These are phyloP conservation scores for Cydia strobilella DNA, from an alignment of 1,140 invertebrate species.

Conservation along the genomic window DNA sequence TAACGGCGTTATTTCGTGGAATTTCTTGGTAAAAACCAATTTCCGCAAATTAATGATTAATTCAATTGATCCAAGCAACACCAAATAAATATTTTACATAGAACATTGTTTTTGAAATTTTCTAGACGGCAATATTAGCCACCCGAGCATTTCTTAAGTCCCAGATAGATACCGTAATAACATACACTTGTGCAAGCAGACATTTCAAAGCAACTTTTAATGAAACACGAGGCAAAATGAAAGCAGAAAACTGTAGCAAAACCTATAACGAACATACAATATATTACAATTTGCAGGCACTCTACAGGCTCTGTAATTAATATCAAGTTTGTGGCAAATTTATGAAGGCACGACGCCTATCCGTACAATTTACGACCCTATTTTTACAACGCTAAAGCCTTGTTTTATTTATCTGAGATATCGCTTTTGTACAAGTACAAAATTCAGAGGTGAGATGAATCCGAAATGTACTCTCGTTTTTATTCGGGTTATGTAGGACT, in stretches of 20 bases:
- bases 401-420: background rate
- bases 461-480: slow-evolving; percentile 19
- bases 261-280: slow-evolving; percentile 30
- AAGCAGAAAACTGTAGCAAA: slow-evolving; percentile 19
- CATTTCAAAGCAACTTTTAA: slow-evolving; percentile 29
- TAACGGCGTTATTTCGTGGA: too few species aligned
- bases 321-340: slow-evolving; percentile 28
- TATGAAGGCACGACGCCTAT: slow-evolving; percentile 19
- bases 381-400: background rate
- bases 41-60: too few species aligned
- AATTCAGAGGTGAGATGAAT: slow-evolving; percentile 31
- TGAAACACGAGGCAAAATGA: slow-evolving; percentile 14
- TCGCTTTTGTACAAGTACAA: slow-evolving; percentile 13
- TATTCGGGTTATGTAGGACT: background rate
- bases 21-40: too few species aligned
- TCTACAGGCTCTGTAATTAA: slow-evolving; percentile 15
- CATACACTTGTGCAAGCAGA: background rate
- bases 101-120: too few species aligned
- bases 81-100: too few species aligned
- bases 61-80: too few species aligned
- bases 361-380: slow-evolving; percentile 22
- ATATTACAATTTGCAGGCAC: slow-evolving; percentile 24
- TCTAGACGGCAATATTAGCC: background rate
- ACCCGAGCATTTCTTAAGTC: background rate
- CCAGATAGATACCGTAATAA: background rate